Percentiles rank a stretch among this genome's conserved stretches.
These are phyloP conservation scores for Chrysomela aeneicollis DNA, from an alignment of 2,888 invertebrate genomes.

Conservation along the genomic window DNA sequence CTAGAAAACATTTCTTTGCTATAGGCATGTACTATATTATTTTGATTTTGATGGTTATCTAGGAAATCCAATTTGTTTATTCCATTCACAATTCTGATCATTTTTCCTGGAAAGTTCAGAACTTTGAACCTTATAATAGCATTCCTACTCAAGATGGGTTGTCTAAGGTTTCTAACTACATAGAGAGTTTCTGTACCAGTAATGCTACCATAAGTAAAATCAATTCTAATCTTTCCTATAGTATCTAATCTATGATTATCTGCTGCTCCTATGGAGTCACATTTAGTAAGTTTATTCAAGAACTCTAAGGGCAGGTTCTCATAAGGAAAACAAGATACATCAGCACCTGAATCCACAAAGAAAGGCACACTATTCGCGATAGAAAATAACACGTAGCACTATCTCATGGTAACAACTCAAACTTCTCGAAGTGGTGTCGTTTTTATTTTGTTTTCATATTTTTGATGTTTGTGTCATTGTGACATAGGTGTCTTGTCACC, in stretches of 20 bases:
- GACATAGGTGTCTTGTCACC: not conserved
- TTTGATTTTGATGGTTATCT: too few species aligned
- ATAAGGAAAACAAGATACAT: too few species aligned
- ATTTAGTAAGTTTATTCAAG: not conserved
- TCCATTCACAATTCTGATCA: too few species aligned
- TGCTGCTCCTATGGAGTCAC: not conserved
- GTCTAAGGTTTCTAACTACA: constrained; percentile 5
- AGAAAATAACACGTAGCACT: too few species aligned
- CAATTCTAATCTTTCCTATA: not conserved
- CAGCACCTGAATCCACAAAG: too few species aligned
- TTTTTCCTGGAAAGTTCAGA: not conserved
- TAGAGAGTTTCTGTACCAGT: too few species aligned
- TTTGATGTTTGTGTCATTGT: too few species aligned
- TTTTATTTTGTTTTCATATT: too few species aligned
- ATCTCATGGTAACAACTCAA: too few species aligned
- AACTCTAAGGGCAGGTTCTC: too few species aligned
- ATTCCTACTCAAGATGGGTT: constrained; percentile 14
- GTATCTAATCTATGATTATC: constrained; percentile 3
- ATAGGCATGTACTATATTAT: not conserved
- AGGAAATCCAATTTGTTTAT: not conserved
- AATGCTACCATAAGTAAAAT: not conserved
- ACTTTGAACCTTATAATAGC: constrained; percentile 9
- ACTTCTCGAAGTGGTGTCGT: too few species aligned
- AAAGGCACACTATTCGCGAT: too few species aligned
- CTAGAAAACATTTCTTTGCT: not conserved